Percentiles rank a stretch among this genome's conserved stretches.
These are phyloP conservation scores for Psittacula echo DNA, from an alignment of 2,797 vertebrate species.

Conservation along the genomic window DNA sequence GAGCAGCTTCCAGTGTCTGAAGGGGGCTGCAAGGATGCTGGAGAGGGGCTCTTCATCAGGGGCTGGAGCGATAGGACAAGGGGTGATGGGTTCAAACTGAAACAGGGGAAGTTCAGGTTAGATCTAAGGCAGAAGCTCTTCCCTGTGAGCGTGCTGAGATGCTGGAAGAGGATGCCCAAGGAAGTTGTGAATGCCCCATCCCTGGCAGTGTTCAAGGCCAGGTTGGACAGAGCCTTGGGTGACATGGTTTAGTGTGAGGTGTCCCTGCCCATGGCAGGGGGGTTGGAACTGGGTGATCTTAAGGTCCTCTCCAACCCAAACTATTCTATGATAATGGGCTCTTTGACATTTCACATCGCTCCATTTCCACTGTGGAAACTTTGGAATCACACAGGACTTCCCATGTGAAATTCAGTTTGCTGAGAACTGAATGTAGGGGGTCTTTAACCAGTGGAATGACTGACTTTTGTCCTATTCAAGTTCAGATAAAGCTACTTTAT, in stretches of 20 bases:
- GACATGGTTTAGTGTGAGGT: neutral
- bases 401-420: constrained; percentile 86
- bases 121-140: neutral
- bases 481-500: constrained; percentile 83
- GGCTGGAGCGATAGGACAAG: neutral
- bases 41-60: neutral
- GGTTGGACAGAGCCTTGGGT: neutral
- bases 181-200: neutral
- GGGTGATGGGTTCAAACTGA: neutral
- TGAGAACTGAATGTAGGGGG: constrained; percentile 91
- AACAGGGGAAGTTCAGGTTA: neutral
- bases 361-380: constrained; percentile 80
- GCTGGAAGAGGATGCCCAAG: neutral
- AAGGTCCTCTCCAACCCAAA: neutral
- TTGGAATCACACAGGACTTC: constrained; percentile 78
- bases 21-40: neutral
- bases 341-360: constrained; percentile 86
- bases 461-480: constrained; percentile 81
- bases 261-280: neutral
- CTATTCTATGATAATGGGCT: constrained; percentile 66
- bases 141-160: neutral
- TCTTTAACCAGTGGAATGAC: constrained; percentile 84
- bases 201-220: neutral
- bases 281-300: neutral
- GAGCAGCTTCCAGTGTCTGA: neutral